These are phyloP conservation scores for Andrena flavipes DNA, from an alignment of 2,888 invertebrate genomes.

Conservation along the genomic window DNA sequence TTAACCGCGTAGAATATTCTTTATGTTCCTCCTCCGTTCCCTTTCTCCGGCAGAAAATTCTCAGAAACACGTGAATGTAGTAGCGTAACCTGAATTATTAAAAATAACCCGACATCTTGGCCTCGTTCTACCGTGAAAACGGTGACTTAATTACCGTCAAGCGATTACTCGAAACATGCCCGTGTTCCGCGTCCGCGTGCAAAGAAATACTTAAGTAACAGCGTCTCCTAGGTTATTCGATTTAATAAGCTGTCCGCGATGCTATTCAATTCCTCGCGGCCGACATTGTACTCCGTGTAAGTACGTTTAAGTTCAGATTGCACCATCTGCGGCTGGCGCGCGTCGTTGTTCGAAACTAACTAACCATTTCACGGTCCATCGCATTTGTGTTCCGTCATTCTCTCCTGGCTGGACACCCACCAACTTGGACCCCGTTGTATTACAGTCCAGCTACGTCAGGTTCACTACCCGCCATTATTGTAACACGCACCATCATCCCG, in stretches of 20 bases:
- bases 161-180: not conserved
- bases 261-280: conserved; percentile 40
- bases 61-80: no score
- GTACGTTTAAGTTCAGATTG: conserved; percentile 62
- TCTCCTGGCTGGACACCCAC: conserved; percentile 54
- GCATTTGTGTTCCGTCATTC: conserved; percentile 48
- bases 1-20: no score
- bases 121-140: not conserved
- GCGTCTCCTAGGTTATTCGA: conserved; percentile 25
- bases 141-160: not conserved
- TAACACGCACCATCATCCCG: conserved; percentile 58
- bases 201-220: not conserved
- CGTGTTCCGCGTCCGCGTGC: not conserved
- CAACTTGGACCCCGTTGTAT: conserved; percentile 52
- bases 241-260: conserved; percentile 19
- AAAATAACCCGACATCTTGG: no score
- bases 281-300: conserved; percentile 25
- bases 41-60: no score
- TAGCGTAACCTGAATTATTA: no score
- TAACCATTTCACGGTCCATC: conserved; percentile 54
- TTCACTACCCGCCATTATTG: conserved; percentile 62
- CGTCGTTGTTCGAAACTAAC: conserved; percentile 59
- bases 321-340: conserved; percentile 52
- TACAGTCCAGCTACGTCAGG: conserved; percentile 38
- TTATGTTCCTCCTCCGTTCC: no score